Conservation (phyloP, 2,888 invertebrate genomes). For the Gasteruption jaculator region DNA sequence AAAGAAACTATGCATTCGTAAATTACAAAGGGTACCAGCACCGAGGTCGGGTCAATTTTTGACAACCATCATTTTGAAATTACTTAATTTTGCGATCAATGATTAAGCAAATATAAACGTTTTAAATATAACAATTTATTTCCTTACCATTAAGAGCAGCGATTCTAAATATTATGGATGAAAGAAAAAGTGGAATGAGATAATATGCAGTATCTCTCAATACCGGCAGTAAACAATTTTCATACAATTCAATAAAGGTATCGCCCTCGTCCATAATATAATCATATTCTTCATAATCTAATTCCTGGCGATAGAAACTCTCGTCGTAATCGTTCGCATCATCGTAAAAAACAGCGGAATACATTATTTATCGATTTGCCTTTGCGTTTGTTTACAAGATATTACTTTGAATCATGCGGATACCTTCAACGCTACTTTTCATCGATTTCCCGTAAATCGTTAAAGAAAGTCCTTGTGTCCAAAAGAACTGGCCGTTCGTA, state of each 20-base stretch:
- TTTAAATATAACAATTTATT: conserved; percentile 3
- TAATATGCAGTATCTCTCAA: conserved; percentile 37
- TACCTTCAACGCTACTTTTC: no score
- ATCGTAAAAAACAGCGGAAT: conserved; percentile 29
- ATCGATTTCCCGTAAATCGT: no score
- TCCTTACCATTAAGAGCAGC: conserved; percentile 36
- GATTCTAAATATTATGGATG: conserved; percentile 37
- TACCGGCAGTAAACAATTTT: conserved; percentile 42
- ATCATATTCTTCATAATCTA: conserved; percentile 39
- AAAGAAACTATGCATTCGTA: no score
- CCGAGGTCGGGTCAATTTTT: no score
- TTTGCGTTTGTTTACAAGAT: no score
- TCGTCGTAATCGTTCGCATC: conserved; percentile 35
- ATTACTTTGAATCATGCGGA: no score
- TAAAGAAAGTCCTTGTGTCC: no score
- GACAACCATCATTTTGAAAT: conserved; percentile 4
- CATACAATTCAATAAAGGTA: conserved; percentile 35
- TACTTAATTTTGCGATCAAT: not conserved
- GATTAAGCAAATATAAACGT: conserved; percentile 5
- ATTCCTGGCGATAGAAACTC: conserved; percentile 32
- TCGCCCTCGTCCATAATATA: conserved; percentile 33
- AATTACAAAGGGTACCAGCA: no score
- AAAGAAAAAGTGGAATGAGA: conserved; percentile 37
- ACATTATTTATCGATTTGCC: no score
- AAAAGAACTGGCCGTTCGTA: no score